A percentile compares a stretch with the other conserved stretches of the same genome.
Conservation (phyloP, 1,140 invertebrate species). For the Vanessa atalanta region DNA sequence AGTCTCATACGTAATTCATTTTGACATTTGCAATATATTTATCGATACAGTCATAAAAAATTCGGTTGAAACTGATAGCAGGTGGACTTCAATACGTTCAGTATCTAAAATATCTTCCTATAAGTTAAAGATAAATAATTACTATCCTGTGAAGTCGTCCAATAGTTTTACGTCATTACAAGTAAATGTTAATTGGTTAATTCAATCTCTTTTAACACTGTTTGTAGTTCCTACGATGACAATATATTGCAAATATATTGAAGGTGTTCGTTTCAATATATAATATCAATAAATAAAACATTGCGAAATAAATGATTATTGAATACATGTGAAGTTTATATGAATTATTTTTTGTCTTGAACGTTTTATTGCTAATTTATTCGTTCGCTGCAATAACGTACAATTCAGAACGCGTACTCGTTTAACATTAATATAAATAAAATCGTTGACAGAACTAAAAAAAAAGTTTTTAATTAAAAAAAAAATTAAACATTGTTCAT, state of each 20-base stretch:
- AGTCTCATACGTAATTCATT: too few relatives aligned
- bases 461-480: not conserved
- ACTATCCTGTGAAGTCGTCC: too few relatives aligned
- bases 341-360: conserved; percentile 15
- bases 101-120: too few relatives aligned
- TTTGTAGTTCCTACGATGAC: not conserved
- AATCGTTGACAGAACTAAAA: not conserved
- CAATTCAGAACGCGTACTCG: not conserved
- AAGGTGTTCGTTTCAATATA: conserved; percentile 3
- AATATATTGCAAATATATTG: not conserved
- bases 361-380: conserved; percentile 15
- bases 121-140: too few relatives aligned
- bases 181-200: too few relatives aligned
- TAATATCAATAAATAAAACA: not conserved
- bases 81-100: too few relatives aligned
- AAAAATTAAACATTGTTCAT: too few relatives aligned
- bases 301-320: conserved; percentile 11
- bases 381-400: conserved; percentile 6
- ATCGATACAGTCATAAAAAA: too few relatives aligned
- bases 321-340: conserved; percentile 6
- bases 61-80: too few relatives aligned
- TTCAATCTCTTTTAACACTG: too few relatives aligned
- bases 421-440: conserved; percentile 5
- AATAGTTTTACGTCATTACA: too few relatives aligned
- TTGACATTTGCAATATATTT: too few relatives aligned